Base-by-base conservation (phyloP, 2,888 invertebrate species). In the Mellilla xanthometata region DNA sequence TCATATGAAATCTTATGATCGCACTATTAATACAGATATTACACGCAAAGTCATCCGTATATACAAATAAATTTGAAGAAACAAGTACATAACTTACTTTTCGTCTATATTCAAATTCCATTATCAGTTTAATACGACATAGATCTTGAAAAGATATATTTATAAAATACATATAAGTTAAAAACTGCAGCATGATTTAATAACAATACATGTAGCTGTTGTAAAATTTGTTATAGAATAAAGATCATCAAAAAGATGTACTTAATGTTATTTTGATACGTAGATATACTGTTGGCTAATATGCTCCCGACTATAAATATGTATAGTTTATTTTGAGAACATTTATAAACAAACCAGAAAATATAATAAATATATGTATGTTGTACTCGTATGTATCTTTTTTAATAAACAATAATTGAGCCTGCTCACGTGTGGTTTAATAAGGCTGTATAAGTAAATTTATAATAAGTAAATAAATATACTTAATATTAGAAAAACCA, bases 261-360 rank as follows among this genome's bases (percentile, higher is more conserved):
- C 13, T 26, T 22, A n/a, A n/a, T n/a, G n/a, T n/a, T n/a, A n/a
- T n/a, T n/a, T 15, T 15, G 15, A 26, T 27, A 12, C n/a, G 8
- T n/a, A n/a, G n/a, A n/a, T n/a, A n/a, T 12, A 32, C 35, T 43
- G 50, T 54, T 60, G 52, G 54, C 60, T 58, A 62, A 58, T 53
- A 49, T 57, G 59, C 54, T 56, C 60, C 57, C n/a, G n/a, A n/a
- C n/a, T n/a, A n/a, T n/a, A n/a, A n/a, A n/a, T n/a, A n/a, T n/a
- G n/a, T n/a, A n/a, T 46, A 47, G 31, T 13, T 40, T 23, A 32
- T 36, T 7, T 9, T 22, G 23, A 9, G 3, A 22, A 15, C 33
- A 33, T 36, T 47, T 10, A 38, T 12, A 23, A 33, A 29, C 26
- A 28, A 38, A 48, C 38, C 46, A n/a, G n/a, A n/a, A n/a, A n/a